Evolutionary conservation across 2,113 vertebrate species (phyloP), one percentile per base, ranked within the genome.

Genomic region (Okapia johnstoni): DNA sequence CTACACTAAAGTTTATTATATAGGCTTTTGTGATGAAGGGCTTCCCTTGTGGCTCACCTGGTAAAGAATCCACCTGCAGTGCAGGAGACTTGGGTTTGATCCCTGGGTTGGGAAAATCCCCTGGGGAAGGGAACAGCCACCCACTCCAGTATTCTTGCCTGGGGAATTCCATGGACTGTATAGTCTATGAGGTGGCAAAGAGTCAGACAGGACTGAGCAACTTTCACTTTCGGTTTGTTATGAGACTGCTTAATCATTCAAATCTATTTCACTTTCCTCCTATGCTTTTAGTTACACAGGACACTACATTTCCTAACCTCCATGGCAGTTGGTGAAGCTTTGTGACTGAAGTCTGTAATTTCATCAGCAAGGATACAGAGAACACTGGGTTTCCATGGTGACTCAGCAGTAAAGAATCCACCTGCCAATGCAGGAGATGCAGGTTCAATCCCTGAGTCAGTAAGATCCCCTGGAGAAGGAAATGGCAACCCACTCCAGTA

Each of bases 241-340:
- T 23, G 2, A 80, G 4, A 46, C n/a, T 58, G 30, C 23, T 33
- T 43, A 43, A 33, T 26, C 63, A 15, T 55, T 55, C 10, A 88
- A 12, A 76, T 52, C 4, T 21, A 90, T n/a, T 88, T 28, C 2
- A 33, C 26, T 86, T 66, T 23, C 30, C 6, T 85, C 7, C n/a
- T 43, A 12, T 26, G 6, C 3, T 23, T 23, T 26, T 17, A 19
- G 13, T 4, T 77, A 26, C 33, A 9, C 15, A 55, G 21, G 52
- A 25, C 17, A 50, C n/a, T 79, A 5, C 1, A 2, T 94, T 85
- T 87, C 40, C 2, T 26, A 85, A 19, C 0, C 5, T 63, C 8
- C 0, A 1, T 14, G 79, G 26, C 0, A 54, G 7, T 23, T 55
- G 21, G 2, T 85, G 66, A 61, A n/a, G 3, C 6, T 36, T 3